phyloP scores from a whole-genome alignment of 2,797 vertebrate species.

The Eospalax fontanierii region DNA sequence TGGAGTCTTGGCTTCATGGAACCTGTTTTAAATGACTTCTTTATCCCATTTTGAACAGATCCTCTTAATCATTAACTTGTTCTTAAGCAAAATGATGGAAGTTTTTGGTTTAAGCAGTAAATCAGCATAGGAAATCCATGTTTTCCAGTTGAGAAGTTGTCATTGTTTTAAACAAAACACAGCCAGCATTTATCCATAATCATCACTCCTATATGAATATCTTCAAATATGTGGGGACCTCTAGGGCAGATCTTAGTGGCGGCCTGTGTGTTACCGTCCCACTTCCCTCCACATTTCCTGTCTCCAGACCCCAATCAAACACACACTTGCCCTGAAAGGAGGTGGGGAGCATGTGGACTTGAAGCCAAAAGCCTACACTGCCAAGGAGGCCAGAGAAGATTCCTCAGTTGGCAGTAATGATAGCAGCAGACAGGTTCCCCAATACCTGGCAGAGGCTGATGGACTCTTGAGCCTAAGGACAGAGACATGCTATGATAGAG shows the following conservation, averaged over 20 bases:
- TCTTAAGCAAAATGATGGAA: slow-evolving; percentile 40
- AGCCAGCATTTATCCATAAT: not conserved
- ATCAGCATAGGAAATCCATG: not conserved
- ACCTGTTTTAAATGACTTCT: slow-evolving; percentile 19
- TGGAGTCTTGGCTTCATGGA: not conserved
- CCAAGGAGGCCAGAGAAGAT: not conserved
- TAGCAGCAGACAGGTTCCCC: not conserved
- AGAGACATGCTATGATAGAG: not conserved
- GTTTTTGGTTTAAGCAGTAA: slow-evolving; percentile 25
- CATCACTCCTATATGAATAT: not conserved
- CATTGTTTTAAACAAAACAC: not conserved
- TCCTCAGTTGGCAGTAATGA: not conserved
- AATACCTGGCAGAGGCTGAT: not conserved
- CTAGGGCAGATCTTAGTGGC: not conserved
- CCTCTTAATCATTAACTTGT: slow-evolving; percentile 62
- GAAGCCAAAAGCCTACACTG: not conserved
- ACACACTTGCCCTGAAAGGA: not conserved
- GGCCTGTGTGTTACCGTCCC: not conserved
- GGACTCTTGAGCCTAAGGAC: not conserved
- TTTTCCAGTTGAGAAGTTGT: not conserved
- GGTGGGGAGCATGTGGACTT: not conserved
- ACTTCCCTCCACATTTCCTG: rapidly evolving
- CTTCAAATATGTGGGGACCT: not conserved
- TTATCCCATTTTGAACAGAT: not conserved
- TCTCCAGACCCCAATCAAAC: not conserved